Evolutionary conservation across 2,888 invertebrate genomes (phyloP), one percentile per base, ranked within the genome.

Genomic region (Melanophora roralis): DNA sequence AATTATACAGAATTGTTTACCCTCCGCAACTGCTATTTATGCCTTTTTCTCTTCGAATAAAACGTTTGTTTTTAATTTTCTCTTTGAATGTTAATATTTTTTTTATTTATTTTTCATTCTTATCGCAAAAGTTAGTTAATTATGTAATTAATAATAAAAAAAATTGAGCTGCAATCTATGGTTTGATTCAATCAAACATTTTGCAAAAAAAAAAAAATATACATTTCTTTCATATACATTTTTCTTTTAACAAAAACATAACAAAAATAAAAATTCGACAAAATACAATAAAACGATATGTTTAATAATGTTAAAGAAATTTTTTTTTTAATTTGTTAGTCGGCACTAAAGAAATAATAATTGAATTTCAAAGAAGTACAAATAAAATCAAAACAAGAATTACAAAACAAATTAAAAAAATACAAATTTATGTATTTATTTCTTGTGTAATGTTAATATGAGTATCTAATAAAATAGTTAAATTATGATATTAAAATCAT

Each of bases 41-140:
- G n/a, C n/a, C n/a, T n/a, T n/a, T n/a, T n/a, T n/a, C n/a, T n/a
- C n/a, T n/a, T n/a, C n/a, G 38, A 73, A 38, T 62, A 62, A 76
- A 57, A 71, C 34, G 9, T 64, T n/a, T 38, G 1, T 0, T 21
- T 19, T 60, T n/a, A 14, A 40, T 51, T 55, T 74, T 74, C 62
- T 53, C 75, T 49, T 80, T 72, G 64, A 64, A 76, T 73, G 80
- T 80, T 80, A 80, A 80, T 74, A 67, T 76, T 71, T 69, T 67
- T 40, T 76, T 79, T 38, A 65, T 71, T 68, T 75, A 73, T 59
- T 49, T 78, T 49, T 78, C 51, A 40, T 43, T 67, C 76, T 80
- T 73, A 80, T 73, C 38, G 57, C 38, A 64, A 73, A 68, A 80
- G 76, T 80, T 80, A 80, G 80, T 80, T 57, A 43, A 68, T 68